These are phyloP conservation scores for Myotis findleyi DNA, from an alignment of 2,797 vertebrate species.

Conservation along the genomic window DNA sequence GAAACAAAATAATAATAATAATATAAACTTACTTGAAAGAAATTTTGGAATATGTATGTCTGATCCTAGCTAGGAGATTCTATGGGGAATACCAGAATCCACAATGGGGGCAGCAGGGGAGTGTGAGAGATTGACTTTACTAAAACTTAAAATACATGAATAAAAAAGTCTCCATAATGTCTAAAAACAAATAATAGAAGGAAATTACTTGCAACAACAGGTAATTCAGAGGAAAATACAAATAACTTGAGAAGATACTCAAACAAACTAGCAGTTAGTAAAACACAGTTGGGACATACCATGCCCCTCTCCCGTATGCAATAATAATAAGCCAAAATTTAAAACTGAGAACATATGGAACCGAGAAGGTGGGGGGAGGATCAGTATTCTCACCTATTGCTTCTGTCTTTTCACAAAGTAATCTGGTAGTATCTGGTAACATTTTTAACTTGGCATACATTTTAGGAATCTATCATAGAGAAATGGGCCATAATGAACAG, in stretches of 20 bases:
- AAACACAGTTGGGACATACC: not conserved
- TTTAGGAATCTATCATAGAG: not conserved
- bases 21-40: not conserved
- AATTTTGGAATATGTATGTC: not conserved
- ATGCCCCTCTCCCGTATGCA: not conserved
- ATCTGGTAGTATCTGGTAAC: not conserved
- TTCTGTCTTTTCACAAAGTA: not conserved
- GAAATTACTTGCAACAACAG: not conserved
- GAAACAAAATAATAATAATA: not conserved
- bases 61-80: not conserved
- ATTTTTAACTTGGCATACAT: not conserved
- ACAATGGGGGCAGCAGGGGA: not conserved
- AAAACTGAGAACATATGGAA: not conserved
- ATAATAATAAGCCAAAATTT: not conserved
- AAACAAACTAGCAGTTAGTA: not conserved
- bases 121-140: not conserved
- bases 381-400: not conserved
- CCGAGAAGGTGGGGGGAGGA: not conserved
- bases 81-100: not conserved
- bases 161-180: not conserved
- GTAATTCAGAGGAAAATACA: slow-evolving; percentile 6
- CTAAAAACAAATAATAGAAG: not conserved
- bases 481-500: not conserved
- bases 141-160: not conserved
- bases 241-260: not conserved